Base-by-base conservation (phyloP, 1,140 invertebrate species). In the Triops cancriformis region DNA sequence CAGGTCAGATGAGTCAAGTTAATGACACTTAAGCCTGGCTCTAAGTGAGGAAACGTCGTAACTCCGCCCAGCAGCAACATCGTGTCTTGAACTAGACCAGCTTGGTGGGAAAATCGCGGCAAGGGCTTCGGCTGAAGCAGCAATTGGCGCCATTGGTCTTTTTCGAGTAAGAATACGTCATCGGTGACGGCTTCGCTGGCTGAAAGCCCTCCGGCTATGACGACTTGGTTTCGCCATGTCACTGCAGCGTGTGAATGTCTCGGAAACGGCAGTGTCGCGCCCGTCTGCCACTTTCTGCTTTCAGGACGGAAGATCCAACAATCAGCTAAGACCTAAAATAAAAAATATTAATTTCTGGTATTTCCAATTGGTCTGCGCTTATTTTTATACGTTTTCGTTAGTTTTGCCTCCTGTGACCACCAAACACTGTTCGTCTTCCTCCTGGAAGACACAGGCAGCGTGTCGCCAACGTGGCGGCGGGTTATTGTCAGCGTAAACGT, bases 41-140 rank as follows among this genome's bases (percentile, higher is more conserved):
- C 81, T 51, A 75, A 73, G 28, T 81, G 80, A 73, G 81, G 75
- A 2, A 82, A 73, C 41, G 80, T 82, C 73, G 80, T 82, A 4
- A 86, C 83, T 74, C 86, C 86, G 43, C 86, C 86, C 43, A 87
- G 80, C 14, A 87, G 75, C 28, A 87, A 45, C 37, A 87, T 79
- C 6, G 79, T 78, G 76, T 85, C 81, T 6, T 81, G 79, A 37
- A 83, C 75, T 18, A 85, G 76, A 79, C 84, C 81, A 73, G 83
- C 81, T 27, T 84, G 84, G 77, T 87, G 86, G 7, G 80, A 80
- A 79, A 83, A 84, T 74, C 83, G 79, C 18, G 83, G 82, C 43
- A 81, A 79, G 26, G 80, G 72, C 28, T 76, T 73, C 41, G 26
- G 27, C 23, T 73, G 6, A 74, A 73, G 81, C 81, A 28, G 45